These are phyloP conservation scores for Nephrotoma appendiculata DNA, from an alignment of 2,888 invertebrate species.

Conservation along the genomic window DNA sequence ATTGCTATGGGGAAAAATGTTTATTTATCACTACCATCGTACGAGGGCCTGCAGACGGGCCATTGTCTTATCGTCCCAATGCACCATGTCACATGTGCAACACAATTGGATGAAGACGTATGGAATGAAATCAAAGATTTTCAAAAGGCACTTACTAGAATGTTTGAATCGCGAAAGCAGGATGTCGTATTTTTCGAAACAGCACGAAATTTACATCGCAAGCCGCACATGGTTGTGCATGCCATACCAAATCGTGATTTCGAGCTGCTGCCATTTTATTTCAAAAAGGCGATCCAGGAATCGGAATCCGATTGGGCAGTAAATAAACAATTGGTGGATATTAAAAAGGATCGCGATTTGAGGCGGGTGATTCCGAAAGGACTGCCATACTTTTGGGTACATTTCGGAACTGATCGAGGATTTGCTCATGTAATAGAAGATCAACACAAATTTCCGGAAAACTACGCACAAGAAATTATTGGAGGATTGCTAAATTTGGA, in stretches of 20 bases:
- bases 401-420: slow-evolving; percentile 82
- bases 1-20: slow-evolving; percentile 66
- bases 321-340: slow-evolving; percentile 78
- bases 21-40: slow-evolving; percentile 71
- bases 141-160: slow-evolving; percentile 58
- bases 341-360: slow-evolving; percentile 48
- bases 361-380: slow-evolving; percentile 79
- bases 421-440: slow-evolving; percentile 97
- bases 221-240: slow-evolving; percentile 76
- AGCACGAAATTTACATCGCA: slow-evolving; percentile 53
- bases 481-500: slow-evolving; percentile 89
- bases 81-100: slow-evolving; percentile 64
- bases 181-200: slow-evolving; percentile 88
- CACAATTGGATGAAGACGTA: slow-evolving; percentile 84
- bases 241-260: slow-evolving; percentile 79
- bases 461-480: slow-evolving; percentile 92
- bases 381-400: slow-evolving; percentile 86
- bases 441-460: slow-evolving; percentile 65
- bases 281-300: slow-evolving; percentile 94
- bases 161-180: slow-evolving; percentile 57
- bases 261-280: slow-evolving; percentile 87
- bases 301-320: slow-evolving; percentile 90
- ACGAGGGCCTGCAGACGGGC: slow-evolving; percentile 64
- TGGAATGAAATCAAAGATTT: slow-evolving; percentile 74
- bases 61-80: slow-evolving; percentile 80